Conservation (phyloP, 2,113 vertebrate genomes). For the Cacatua alba region DNA sequence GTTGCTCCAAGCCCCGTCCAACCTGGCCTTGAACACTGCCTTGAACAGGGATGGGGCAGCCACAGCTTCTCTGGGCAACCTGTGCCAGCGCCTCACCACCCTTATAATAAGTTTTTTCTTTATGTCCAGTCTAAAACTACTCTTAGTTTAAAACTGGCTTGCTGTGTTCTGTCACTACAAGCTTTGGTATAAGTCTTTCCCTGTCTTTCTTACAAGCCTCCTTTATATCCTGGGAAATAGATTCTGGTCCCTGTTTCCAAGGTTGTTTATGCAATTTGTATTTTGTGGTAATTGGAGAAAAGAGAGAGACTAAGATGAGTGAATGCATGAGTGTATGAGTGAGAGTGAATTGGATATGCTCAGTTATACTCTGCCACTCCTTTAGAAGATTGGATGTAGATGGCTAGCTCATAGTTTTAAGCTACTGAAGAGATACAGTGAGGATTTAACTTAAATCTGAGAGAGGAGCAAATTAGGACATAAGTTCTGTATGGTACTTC, state of each 20-base stretch:
- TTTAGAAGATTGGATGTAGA: too few species aligned
- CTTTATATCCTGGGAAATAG: neutral
- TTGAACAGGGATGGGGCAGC: too few species aligned
- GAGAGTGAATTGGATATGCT: neutral
- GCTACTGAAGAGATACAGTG: neutral
- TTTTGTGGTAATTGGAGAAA: neutral
- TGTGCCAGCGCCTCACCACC: neutral
- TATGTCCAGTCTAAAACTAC: neutral
- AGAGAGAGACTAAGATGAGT: neutral
- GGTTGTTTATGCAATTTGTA: neutral
- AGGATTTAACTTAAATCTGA: neutral
- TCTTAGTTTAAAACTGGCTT: neutral
- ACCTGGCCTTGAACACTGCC: neutral
- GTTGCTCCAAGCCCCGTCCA: fast-evolving
- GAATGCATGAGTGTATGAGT: neutral
- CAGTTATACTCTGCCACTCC: neutral
- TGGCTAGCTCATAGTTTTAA: neutral
- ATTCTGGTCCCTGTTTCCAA: neutral
- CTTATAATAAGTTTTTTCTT: neutral
- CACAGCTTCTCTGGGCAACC: neutral
- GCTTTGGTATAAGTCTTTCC: neutral
- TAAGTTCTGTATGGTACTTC: neutral
- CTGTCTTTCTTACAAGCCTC: neutral
- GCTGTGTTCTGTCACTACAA: neutral
- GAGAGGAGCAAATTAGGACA: neutral